Evolutionary conservation across 2,888 invertebrate genomes (phyloP), one percentile per base, ranked within the genome.

Genomic region (Acanthosepion pharaonis): DNA sequence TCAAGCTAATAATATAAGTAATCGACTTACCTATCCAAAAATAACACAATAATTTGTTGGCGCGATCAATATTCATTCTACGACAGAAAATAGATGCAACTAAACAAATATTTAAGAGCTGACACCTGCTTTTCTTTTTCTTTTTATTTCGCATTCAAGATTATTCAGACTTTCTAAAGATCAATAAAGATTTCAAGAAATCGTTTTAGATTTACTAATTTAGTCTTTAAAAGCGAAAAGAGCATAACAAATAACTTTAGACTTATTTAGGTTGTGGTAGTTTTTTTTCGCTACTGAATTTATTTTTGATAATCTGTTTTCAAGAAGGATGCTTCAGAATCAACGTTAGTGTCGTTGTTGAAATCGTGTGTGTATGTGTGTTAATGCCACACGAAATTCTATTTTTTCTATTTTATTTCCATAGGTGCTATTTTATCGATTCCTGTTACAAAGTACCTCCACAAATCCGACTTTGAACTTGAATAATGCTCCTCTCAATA

Each of bases 201-300:
- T 78, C 78, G 78, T 78, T 78, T 33, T 11, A n/a, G 33, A 78
- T 78, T 78, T 78, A n/a, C 9, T 78, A 78, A n/a, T 78, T 78
- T n/a, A 78, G 78, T 78, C 78, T 78, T n/a, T 78, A 78, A 78
- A 78, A 78, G 78, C 78, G n/a, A 78, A 78, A 78, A 78, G 23
- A 78, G 33, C 33, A n/a, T 23, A 78, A 78, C 78, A 78, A 78
- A 78, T 78, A n/a, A 78, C n/a, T 78, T 78, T 78, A n/a, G 15
- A 59, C 23, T 78, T n/a, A 78, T 78, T 78, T 78, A 78, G 33
- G 59, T 78, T 78, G 11, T 11, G 28, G 5, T n/a, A 33, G n/a
- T 78, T 15, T 18, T n/a, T 78, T 33, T 15, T 33, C 4, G n/a
- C 3, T 33, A 15, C 23, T n/a, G 0, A 5, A 15, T 78, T 78